Base-by-base conservation (phyloP, 2,797 vertebrate species). In the Chelon auratus region DNA sequence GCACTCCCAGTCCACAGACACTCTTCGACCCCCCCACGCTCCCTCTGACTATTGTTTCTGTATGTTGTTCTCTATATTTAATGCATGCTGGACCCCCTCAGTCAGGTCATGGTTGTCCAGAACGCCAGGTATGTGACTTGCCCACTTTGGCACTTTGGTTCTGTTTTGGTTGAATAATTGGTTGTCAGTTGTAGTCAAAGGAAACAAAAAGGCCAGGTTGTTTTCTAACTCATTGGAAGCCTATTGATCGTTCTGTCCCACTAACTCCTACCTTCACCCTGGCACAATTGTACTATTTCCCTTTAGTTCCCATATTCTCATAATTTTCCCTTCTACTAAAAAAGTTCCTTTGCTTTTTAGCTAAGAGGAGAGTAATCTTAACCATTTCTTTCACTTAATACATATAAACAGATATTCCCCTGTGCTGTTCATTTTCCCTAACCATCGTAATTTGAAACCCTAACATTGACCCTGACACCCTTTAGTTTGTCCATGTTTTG, bases 21-120 rank as follows among this genome's bases (percentile, higher is more conserved):
- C 81, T 76, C 68, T 69, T 51, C 62, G 75, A 45, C 85, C 51
- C 71, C 73, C 85, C 68, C 85, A 75, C 84, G 63, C 73, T 81
- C 89, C 87, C 84, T 91, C 93, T 92, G 91, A 91, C 93, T 90
- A 92, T 88, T 93, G 83, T 93, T 94, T 94, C 88, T 94, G 90
- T 95, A 93, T 94, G 91, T 89, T 93, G 91, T 93, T 92, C 91
- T 94, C 84, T 93, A 92, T 87, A 92, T 92, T 91, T 92, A 94
- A 94, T 95, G 94, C 95, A 94, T 94, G 94, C 82, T 94, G 96
- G 95, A 93, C 93, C 92, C 91, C 91, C 95, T 93, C 96, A 99
- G 98, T 93, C 98, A 99, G 97, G 98, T 99, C 94, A 99, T 99
- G 98, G 98, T 99, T 96, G 98, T 99, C 95, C 98, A 99, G 96